Conservation (phyloP, 92 coral and sea anemone genomes). For the Zoanthus gigantus region DNA sequence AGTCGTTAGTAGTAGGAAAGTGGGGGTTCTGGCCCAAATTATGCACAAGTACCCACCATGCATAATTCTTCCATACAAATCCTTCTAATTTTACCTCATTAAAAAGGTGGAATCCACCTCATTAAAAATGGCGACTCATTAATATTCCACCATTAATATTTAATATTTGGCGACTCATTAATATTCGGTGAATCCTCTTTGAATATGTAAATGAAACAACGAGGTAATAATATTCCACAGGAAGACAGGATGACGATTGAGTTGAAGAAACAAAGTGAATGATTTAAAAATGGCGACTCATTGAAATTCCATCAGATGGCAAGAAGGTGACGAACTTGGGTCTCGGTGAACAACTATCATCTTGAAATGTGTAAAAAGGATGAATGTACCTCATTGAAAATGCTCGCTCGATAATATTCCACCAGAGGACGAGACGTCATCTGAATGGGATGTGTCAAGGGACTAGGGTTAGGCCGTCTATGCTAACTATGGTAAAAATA, state of each 20-base stretch:
- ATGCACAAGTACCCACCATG: not conserved
- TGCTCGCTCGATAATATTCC: slow-evolving; percentile 7
- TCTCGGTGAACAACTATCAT: not conserved
- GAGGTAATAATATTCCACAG: slow-evolving; percentile 1
- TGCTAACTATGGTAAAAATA: slow-evolving; percentile 1
- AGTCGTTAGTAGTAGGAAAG: not conserved
- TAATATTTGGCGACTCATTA: not conserved
- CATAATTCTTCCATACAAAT: not conserved
- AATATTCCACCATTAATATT: not conserved
- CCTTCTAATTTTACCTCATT: not conserved
- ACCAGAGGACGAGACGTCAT: not conserved
- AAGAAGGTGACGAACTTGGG: not conserved
- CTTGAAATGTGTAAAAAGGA: slow-evolving; percentile 5
- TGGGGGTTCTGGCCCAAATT: slow-evolving; percentile 2
- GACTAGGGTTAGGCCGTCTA: slow-evolving; percentile 3
- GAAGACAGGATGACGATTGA: slow-evolving; percentile 5
- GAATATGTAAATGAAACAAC: not conserved
- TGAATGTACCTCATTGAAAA: slow-evolving; percentile 1
- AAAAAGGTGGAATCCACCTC: slow-evolving; percentile 3
- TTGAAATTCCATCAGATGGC: slow-evolving; percentile 4
- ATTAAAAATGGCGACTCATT: not conserved
- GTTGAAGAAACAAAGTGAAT: slow-evolving; percentile 3
- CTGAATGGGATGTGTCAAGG: not conserved
- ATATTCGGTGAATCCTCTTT: not conserved
- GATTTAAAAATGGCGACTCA: not conserved